Conservation (phyloP, 2,888 invertebrate species). For the Lysandra bellargus region DNA sequence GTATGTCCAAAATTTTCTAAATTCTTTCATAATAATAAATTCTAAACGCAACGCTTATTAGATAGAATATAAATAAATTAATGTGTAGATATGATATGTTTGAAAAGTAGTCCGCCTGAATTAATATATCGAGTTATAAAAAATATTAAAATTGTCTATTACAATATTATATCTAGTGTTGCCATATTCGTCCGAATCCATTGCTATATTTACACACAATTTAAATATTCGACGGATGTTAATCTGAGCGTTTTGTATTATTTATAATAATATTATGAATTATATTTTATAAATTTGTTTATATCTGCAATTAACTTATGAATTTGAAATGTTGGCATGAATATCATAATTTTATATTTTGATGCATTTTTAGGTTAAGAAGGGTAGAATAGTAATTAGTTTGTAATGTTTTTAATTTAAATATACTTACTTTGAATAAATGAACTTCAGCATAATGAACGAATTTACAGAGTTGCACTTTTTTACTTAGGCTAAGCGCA, state of each 20-base stretch:
- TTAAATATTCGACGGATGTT: neutral
- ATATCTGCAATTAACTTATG: neutral
- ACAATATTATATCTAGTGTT: neutral
- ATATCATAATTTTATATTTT: slow-evolving; percentile 6
- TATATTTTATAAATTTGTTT: neutral
- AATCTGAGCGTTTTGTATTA: neutral
- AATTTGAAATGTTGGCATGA: slow-evolving; percentile 2
- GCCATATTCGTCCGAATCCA: slow-evolving; percentile 2
- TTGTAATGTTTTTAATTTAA: slow-evolving; percentile 14
- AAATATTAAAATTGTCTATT: neutral
- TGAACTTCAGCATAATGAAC: neutral
- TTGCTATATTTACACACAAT: neutral
- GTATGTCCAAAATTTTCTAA: neutral
- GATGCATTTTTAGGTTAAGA: slow-evolving; percentile 28
- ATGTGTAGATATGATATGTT: neutral
- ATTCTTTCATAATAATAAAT: neutral
- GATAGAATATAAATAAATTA: neutral
- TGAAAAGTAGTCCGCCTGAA: slow-evolving; percentile 23
- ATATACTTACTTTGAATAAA: neutral
- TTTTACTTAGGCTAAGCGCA: neutral
- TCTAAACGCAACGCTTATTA: slow-evolving; percentile 17
- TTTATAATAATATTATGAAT: neutral
- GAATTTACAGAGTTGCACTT: slow-evolving; percentile 4
- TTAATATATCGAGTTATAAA: slow-evolving; percentile 9
- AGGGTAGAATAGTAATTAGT: slow-evolving; percentile 9